phyloP scores from a whole-genome alignment of 1,140 invertebrate species.

The Rhynchophorus ferrugineus region DNA sequence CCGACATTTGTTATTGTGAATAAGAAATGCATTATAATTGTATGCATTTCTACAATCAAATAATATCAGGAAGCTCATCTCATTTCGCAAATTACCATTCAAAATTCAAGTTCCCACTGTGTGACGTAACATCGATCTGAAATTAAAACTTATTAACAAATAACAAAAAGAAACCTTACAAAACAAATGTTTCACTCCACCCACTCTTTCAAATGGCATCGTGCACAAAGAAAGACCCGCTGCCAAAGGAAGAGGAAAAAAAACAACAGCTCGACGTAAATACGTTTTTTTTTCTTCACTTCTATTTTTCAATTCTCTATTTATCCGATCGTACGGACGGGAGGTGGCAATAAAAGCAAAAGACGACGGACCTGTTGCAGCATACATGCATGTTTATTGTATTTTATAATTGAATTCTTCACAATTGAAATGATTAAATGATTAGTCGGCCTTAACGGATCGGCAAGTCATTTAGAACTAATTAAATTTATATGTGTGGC shows the following conservation, averaged over 20 bases:
- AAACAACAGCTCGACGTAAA: constrained; percentile 12
- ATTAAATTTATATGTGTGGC: constrained; percentile 36
- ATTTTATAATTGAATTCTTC: constrained; percentile 35
- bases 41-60: too few species aligned
- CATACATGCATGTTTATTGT: constrained; percentile 34
- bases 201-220: too few species aligned
- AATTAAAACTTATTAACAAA: too few species aligned
- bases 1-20: too few species aligned
- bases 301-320: constrained; percentile 11
- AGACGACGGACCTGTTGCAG: constrained; percentile 21
- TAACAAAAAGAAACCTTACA: background rate
- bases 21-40: too few species aligned
- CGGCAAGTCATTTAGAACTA: constrained; percentile 36
- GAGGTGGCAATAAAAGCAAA: constrained; percentile 1
- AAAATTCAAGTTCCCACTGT: too few species aligned
- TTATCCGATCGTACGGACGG: constrained; percentile 5
- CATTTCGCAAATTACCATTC: too few species aligned
- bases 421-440: constrained; percentile 33
- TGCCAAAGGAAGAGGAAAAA: constrained; percentile 1
- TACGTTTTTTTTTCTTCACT: constrained; percentile 2
- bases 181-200: background rate
- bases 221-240: background rate
- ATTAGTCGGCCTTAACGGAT: constrained; percentile 26
- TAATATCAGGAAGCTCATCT: too few species aligned
- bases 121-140: too few species aligned